Conservation (phyloP, 2,797 vertebrate genomes). For the Alca torda region DNA sequence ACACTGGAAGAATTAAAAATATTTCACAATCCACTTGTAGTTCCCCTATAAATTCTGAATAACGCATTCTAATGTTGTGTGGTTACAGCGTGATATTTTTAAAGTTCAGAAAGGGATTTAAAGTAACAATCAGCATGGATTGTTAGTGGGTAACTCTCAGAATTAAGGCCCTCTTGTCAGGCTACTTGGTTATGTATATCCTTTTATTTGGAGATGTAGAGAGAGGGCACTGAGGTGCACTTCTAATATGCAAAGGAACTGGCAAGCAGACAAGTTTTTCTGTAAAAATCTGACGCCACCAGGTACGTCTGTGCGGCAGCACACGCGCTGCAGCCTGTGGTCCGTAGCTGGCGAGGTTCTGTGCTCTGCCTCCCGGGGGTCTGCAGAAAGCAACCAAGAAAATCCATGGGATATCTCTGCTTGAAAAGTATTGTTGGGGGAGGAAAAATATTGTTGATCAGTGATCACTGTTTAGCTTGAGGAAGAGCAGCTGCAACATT, state of each 20-base stretch:
- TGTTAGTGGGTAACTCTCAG: neutral
- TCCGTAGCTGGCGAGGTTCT: neutral
- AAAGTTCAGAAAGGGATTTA: neutral
- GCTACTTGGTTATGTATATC: neutral
- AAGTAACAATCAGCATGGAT: neutral
- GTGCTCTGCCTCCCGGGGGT: neutral
- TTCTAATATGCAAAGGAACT: neutral
- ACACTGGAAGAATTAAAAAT: neutral
- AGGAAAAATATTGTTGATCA: neutral
- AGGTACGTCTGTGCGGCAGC: fast-evolving
- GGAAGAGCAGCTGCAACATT: neutral
- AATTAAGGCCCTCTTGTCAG: neutral
- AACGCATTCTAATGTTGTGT: neutral
- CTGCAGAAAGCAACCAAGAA: neutral
- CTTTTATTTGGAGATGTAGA: neutral
- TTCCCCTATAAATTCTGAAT: neutral
- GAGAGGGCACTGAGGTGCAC: neutral
- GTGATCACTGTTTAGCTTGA: neutral
- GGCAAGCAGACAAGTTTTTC: neutral
- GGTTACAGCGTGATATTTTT: neutral
- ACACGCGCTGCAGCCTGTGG: fast-evolving
- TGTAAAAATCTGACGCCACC: neutral
- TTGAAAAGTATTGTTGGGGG: neutral
- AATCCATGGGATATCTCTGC: neutral
- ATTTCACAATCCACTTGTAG: neutral